Evolutionary conservation across 2,888 invertebrate genomes (phyloP), one percentile per base, ranked within the genome.

Genomic region (Apodemia hepburni): DNA sequence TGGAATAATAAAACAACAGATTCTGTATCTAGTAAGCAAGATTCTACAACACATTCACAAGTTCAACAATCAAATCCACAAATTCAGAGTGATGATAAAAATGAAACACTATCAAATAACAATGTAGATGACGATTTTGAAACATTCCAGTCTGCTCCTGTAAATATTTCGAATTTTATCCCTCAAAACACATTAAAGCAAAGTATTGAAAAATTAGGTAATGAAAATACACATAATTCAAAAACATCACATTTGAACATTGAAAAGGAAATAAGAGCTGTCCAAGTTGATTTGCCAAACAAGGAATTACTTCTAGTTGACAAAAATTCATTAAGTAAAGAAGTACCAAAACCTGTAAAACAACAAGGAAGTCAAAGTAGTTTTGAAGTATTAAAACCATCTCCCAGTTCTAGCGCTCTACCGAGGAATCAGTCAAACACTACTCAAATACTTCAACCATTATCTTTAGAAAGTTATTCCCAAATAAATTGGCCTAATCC

Each of bases 401-500:
- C 76, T 47, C 69, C 76, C 6, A 74, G 67, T 64, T 68, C 75
- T 5, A 75, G 65, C 67, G 57, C n/a, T 47, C 5, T 65, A 35
- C 66, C 72, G 62, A 79, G 77, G 64, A 77, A 59, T 67, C 81
- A 82, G 67, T 79, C 82, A 66, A 84, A 81, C 65, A 71, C 80
- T 42, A 78, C 76, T n/a, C 92, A 92, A 81, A 92, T 92, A 71
- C 72, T 92, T 63, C 89, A 92, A 69, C 92, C 92, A 0, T 70
- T 92, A 35, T 88, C 92, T 8, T 73, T 92, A 68, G 92, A 92
- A 71, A 86, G 90, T 69, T 91, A 84, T 72, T 92, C 92, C 1
- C 89, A 93, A 76, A 94, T 94, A 58, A 93, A 93, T 74, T 94
- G 94, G 94, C 94, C 94, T 4, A 93, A 93, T 74, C 94, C 94